Percentiles rank a stretch among this genome's conserved stretches.
These are phyloP conservation scores for Mus spicilegus DNA, from an alignment of 2,113 vertebrate species.

Conservation along the genomic window DNA sequence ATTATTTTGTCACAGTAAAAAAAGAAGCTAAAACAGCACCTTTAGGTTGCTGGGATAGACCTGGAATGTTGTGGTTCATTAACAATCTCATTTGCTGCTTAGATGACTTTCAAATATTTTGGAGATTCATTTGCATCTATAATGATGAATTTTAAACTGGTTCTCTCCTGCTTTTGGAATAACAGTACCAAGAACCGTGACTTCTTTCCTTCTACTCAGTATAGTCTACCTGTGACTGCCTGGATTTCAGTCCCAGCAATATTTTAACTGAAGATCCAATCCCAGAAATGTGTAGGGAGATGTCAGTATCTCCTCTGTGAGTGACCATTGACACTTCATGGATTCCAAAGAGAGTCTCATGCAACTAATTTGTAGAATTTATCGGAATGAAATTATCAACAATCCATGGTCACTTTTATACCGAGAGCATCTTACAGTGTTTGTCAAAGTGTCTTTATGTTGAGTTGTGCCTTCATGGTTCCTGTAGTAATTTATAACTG, in stretches of 20 bases:
- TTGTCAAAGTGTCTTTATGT: neutral
- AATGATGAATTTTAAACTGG: neutral
- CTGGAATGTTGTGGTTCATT: neutral
- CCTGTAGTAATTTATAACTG: neutral
- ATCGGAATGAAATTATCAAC: neutral
- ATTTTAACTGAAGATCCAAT: neutral
- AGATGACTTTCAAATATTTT: neutral
- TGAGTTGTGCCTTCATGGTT: neutral
- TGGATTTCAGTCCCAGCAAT: neutral
- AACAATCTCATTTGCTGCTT: neutral
- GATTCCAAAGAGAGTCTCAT: neutral
- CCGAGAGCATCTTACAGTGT: neutral
- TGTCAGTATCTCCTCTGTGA: neutral
- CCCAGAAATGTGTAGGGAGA: neutral
- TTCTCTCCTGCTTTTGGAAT: neutral
- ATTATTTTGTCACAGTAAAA: neutral
- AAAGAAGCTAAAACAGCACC: neutral
- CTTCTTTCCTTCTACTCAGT: neutral
- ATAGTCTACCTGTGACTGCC: neutral
- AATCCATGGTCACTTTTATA: neutral
- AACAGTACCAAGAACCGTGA: neutral
- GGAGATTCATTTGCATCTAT: neutral
- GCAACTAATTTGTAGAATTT: neutral
- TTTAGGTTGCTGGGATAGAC: neutral
- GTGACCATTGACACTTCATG: neutral